Evolutionary conservation across 2,888 invertebrate species (phyloP).

Genomic region (Tachystola acroxantha): DNA sequence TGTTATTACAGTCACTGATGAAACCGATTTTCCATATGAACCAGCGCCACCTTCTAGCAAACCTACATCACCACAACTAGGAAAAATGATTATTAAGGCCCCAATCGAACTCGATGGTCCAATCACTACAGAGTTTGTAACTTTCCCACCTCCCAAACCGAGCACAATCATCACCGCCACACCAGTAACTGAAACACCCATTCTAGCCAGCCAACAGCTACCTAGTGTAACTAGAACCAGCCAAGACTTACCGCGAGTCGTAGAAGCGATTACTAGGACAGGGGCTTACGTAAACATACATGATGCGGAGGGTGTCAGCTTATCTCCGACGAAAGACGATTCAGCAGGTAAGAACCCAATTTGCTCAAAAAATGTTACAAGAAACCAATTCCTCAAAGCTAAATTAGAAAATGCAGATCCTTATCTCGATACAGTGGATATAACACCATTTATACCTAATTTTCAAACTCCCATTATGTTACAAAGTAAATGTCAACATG

Average conservation of each 20-base stretch:
- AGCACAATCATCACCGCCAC: slow-evolving; percentile 81
- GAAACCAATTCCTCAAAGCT: slow-evolving; percentile 30
- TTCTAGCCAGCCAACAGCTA: slow-evolving; percentile 25
- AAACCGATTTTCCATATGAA: slow-evolving; percentile 68
- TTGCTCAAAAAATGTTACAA: slow-evolving; percentile 39
- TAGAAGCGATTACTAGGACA: slow-evolving; percentile 68
- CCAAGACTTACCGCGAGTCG: slow-evolving; percentile 59
- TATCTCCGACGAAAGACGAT: slow-evolving; percentile 79
- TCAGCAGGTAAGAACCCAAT: slow-evolving; percentile 82
- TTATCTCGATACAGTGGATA: slow-evolving; percentile 38
- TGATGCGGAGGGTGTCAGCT: slow-evolving; percentile 79
- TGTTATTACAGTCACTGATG: slow-evolving; percentile 56
- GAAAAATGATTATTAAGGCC: slow-evolving; percentile 81
- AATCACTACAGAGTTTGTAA: slow-evolving; percentile 75
- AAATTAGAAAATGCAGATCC: slow-evolving; percentile 38
- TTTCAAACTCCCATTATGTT: slow-evolving; percentile 67
- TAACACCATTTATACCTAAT: slow-evolving; percentile 65
- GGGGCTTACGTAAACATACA: slow-evolving; percentile 87
- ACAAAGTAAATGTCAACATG: slow-evolving; percentile 50
- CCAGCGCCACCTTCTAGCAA: slow-evolving; percentile 56
- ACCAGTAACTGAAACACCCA: slow-evolving; percentile 51
- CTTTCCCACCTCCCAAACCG: slow-evolving; percentile 76
- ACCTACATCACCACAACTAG: slow-evolving; percentile 81
- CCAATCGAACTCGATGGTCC: slow-evolving; percentile 62
- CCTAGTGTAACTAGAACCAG: slow-evolving; percentile 41